These are phyloP conservation scores for Nipponacmea schrenckii DNA, from an alignment of 2,888 invertebrate species.

Conservation along the genomic window DNA sequence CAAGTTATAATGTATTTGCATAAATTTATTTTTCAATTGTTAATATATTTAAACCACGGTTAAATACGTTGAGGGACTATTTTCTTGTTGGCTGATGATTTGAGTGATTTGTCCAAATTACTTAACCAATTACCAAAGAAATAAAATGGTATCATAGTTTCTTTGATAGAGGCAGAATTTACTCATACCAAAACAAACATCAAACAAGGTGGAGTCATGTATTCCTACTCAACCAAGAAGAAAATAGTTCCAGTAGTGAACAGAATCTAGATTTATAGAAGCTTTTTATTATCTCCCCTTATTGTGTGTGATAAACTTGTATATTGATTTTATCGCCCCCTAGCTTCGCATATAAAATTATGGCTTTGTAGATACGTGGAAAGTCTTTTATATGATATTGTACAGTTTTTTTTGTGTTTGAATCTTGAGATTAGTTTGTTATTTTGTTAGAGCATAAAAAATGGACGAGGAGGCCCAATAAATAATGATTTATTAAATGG, in stretches of 20 bases:
- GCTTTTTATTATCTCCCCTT: neutral
- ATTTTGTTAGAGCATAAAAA: neutral
- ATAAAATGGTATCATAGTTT: too few species aligned
- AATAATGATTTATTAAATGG: too few species aligned
- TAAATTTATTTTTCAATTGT: neutral
- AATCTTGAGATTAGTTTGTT: neutral
- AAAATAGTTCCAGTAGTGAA: neutral
- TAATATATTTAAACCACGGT: neutral
- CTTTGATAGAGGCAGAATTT: too few species aligned
- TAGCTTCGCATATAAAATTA: neutral
- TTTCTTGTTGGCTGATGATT: too few species aligned
- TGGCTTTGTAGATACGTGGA: neutral
- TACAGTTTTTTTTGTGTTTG: neutral
- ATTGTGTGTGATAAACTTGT: neutral
- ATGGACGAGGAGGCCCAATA: too few species aligned
- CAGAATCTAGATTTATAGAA: slow-evolving; percentile 5
- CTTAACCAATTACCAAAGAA: too few species aligned
- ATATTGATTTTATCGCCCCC: neutral
- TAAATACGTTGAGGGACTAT: neutral
- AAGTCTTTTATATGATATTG: neutral
- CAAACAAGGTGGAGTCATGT: too few species aligned
- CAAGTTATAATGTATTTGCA: neutral
- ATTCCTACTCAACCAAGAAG: too few species aligned
- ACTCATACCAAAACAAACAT: too few species aligned
- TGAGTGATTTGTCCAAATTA: too few species aligned